Base-by-base conservation (phyloP, 2,888 invertebrate genomes). In the Orchesellides sinensis region DNA sequence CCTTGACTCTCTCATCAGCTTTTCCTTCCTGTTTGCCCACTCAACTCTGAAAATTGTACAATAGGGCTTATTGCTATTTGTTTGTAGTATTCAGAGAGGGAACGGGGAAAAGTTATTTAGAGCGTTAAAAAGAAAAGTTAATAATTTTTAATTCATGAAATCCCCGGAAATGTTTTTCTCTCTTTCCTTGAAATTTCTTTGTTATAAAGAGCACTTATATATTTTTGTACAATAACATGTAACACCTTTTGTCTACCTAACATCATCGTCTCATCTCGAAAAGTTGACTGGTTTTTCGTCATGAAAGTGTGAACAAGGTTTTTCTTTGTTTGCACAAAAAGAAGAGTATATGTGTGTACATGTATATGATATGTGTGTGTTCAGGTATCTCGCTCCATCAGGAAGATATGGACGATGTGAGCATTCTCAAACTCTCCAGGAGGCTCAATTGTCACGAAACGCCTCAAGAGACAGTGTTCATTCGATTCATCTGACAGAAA, bases 381-480 rank as follows among this genome's bases (percentile, higher is more conserved):
- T 61, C 69, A 82, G 82, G 82, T 82, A 82, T 63, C 75, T 82
- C 35, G 75, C 82, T 25, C 82, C 82, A 27, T 82, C 82, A 45
- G 69, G 69, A 40, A 23, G 82, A 21, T 82, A 81, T 52, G 81
- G 74, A 6, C 32, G 81, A 56, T 81, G 81, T 68, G 81, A 81
- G 63, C 81, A 81, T 66, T 73, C 73, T 74, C 81, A 81, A 59
- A 81, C 81, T 19, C 59, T 81, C n/a, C 81, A 81, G 54, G 81
- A 81, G 74, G 73, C 81, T 81, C 81, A 74, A 54, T 88, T 96
- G 90, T 95, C 95, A 89, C 93, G 96, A 89, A 96, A 96, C 89
- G 94, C 95, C 85, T 96, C 96, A 73, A 87, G 96, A 96, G 90
- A 81, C 69, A 95, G 95, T 90, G 93, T 95, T 86, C 93, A 94